These are phyloP conservation scores for Drosophila parabipectinata DNA, from an alignment of 1,140 invertebrate genomes.

Conservation along the genomic window DNA sequence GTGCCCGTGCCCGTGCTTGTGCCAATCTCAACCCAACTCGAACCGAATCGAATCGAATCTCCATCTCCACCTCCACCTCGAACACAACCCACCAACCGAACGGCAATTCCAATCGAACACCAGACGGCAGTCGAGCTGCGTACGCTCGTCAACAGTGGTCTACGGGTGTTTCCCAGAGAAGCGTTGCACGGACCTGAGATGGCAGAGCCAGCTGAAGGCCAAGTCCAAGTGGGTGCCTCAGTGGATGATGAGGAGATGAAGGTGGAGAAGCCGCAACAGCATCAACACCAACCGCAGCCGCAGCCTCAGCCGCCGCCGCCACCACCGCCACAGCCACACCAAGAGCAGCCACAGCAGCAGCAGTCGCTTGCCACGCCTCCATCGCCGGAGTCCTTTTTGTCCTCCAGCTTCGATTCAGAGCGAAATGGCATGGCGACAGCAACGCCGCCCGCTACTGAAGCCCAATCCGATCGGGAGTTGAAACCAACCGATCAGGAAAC, in stretches of 20 bases:
- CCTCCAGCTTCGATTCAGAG: constrained; percentile 27
- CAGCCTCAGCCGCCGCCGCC: not conserved
- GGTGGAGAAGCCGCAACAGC: constrained; percentile 2
- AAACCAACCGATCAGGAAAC: not conserved
- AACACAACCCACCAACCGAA: not conserved
- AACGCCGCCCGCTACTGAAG: not conserved
- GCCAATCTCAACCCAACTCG: constrained; percentile 16
- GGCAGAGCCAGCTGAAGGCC: not conserved
- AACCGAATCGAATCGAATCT: constrained; percentile 2
- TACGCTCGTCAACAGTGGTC: constrained; percentile 41
- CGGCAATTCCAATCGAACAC: constrained; percentile 1
- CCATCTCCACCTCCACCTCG: constrained; percentile 8
- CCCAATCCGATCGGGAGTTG: not conserved
- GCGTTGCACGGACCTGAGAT: constrained; percentile 6
- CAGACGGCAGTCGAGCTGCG: constrained; percentile 46
- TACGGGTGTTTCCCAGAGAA: constrained; percentile 56
- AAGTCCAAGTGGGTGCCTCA: not conserved
- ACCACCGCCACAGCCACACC: constrained; percentile 10
- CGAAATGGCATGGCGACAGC: not conserved
- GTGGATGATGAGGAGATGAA: not conserved
- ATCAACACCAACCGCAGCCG: constrained; percentile 7
- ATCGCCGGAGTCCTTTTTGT: constrained; percentile 30
- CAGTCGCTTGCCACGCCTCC: constrained; percentile 10
- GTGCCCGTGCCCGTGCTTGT: constrained; percentile 8
- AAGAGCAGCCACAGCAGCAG: constrained; percentile 7